A percentile compares a stretch with the other conserved stretches of the same genome.
Conservation (phyloP, 2,888 invertebrate species). For the Ptychoptera albimana region DNA sequence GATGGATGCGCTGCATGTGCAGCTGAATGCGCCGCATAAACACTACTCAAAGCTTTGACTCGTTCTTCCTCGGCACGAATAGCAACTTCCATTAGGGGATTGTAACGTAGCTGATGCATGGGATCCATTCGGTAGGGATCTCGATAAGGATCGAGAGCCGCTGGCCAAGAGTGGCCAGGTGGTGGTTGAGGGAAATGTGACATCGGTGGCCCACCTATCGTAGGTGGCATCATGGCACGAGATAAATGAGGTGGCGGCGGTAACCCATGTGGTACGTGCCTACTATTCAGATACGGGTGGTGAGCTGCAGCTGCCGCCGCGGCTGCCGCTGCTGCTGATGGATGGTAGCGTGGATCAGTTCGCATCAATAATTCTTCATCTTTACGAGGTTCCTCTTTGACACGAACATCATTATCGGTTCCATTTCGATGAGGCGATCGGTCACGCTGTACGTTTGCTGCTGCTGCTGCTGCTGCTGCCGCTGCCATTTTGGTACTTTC, state of each 20-base stretch:
- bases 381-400: conserved; percentile 44
- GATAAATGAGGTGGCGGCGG: conserved; percentile 35
- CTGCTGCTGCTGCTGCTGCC: conserved; percentile 26
- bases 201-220: conserved; percentile 33
- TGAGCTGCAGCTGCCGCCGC: conserved; percentile 31
- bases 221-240: conserved; percentile 35
- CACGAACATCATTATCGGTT: conserved; percentile 31
- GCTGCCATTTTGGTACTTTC: conserved; percentile 32
- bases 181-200: conserved; percentile 40
- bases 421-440: conserved; percentile 67
- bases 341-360: conserved; percentile 38
- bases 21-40: conserved; percentile 38
- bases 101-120: conserved; percentile 49
- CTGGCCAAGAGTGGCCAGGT: conserved; percentile 36
- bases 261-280: conserved; percentile 35
- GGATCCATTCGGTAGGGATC: conserved; percentile 51
- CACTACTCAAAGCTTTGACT: conserved; percentile 50
- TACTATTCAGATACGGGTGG: conserved; percentile 31
- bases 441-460: conserved; percentile 31
- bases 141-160: conserved; percentile 43
- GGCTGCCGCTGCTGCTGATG: conserved; percentile 23
- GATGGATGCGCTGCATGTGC: conserved; percentile 30
- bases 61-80: conserved; percentile 65
- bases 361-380: conserved; percentile 36
- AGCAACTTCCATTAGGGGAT: conserved; percentile 64